Evolutionary conservation across 2,113 vertebrate genomes (phyloP), one percentile per base, ranked within the genome.

Genomic region (Zootoca vivipara): DNA sequence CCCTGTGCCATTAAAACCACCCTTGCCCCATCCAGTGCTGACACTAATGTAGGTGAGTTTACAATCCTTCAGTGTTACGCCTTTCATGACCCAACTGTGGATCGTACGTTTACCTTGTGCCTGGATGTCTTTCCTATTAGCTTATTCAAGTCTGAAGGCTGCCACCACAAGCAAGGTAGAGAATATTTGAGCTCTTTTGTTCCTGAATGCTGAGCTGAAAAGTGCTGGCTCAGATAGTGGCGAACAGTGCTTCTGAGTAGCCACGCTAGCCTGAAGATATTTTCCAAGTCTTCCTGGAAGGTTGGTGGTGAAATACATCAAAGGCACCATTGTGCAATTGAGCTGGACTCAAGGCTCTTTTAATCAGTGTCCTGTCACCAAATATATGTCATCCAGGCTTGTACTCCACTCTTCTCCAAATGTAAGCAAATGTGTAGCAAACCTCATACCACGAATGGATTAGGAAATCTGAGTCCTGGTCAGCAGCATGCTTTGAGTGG

Each of bases 1-100:
- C 98, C 20, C 98, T 99, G 69, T 96, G 98, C 98, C 83, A 99
- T 98, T 74, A 99, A 99, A 92, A 99, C 99, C 95, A 99, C 98
- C 0, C 91, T 99, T 89, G 98, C 98, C 4, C 99, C 99, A 1
- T 98, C 99, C 0, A 99, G 99, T 0, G 98, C 98, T 0, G 99
- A 99, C 89, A 98, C 99, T 96, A 99, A 99, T 24, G 96, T 99
- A 73, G 98, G 98, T 0, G 99, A 99, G 89, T 98, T 98, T 70
- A 96, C 98, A 28, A 98, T 98, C 0, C 95, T 99, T 10, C 98
- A 99, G 84, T 99, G 98, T 88, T 98, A 99, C 0, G 98, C 98
- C 0, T 99, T 98, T 87, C 99, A 99, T 0, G 99, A 99, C 90
- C 98, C 98, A 86, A 98, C 98, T 42, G 99, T 99, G 99, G 99